Conservation (phyloP, 1,140 invertebrate genomes). For the Drosophila cardini region DNA sequence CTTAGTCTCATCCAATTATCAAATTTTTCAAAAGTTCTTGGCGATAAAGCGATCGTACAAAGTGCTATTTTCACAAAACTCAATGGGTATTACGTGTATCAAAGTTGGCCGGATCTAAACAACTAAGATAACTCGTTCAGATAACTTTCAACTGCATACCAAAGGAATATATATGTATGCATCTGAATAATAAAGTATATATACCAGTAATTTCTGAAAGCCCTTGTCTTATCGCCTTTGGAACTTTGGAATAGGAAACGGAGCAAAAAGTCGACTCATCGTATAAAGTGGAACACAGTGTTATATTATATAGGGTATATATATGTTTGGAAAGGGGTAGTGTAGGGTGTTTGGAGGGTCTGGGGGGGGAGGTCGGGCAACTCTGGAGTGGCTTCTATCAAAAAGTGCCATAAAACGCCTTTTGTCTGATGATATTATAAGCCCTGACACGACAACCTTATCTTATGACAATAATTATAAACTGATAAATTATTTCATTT, state of each 20-base stretch:
- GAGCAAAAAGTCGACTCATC: constrained; percentile 22
- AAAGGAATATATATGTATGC: neutral
- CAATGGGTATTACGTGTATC: neutral
- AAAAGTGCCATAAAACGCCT: constrained; percentile 25
- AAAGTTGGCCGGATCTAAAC: too few species aligned
- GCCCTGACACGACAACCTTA: constrained; percentile 28
- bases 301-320: neutral
- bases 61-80: neutral
- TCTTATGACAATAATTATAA: constrained; percentile 37
- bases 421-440: constrained; percentile 47
- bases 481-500: constrained; percentile 18
- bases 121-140: too few species aligned
- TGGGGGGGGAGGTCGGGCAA: neutral
- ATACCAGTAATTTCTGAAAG: constrained; percentile 16
- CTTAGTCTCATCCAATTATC: too few species aligned
- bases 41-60: neutral
- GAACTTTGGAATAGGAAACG: constrained; percentile 46
- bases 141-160: constrained; percentile 11
- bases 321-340: neutral
- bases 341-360: too few species aligned
- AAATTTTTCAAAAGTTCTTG: too few species aligned
- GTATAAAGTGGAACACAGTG: constrained; percentile 26
- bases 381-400: constrained; percentile 14
- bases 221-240: constrained; percentile 25
- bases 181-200: constrained; percentile 1